Evolutionary conservation across 1,140 invertebrate genomes (phyloP).

Genomic region (Neodiprion virginianus): DNA sequence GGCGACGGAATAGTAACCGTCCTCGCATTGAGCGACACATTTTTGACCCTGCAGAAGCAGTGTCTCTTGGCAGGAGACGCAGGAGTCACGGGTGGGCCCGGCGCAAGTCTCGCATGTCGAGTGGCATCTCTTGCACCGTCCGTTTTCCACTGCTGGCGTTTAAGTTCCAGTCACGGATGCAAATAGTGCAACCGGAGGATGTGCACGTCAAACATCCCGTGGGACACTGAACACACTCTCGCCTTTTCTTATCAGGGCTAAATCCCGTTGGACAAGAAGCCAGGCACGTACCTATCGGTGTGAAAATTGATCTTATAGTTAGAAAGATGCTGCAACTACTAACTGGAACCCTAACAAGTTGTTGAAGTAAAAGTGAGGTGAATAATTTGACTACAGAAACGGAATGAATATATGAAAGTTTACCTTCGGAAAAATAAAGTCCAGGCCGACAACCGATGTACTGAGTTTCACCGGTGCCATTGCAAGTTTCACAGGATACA

Average conservation of each 20-base stretch:
- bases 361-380: not conserved
- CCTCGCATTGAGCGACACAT: conserved; percentile 77
- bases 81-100: conserved; percentile 71
- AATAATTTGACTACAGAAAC: not conserved
- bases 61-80: conserved; percentile 72
- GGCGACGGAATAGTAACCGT: conserved; percentile 68
- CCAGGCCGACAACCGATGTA: conserved; percentile 80
- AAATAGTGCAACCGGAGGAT: conserved; percentile 71
- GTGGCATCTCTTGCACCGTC: conserved; percentile 74
- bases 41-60: conserved; percentile 70
- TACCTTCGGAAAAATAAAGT: conserved; percentile 70
- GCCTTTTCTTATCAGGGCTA: conserved; percentile 76
- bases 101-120: conserved; percentile 76
- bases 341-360: not conserved
- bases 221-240: conserved; percentile 77
- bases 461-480: conserved; percentile 75
- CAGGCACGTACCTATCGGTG: conserved; percentile 54
- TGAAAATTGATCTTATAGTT: not conserved
- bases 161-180: conserved; percentile 73
- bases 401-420: conserved; percentile 21
- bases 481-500: conserved; percentile 81
- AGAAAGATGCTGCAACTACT: not conserved
- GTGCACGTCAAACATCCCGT: conserved; percentile 77
- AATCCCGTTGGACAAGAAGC: conserved; percentile 72
- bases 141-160: conserved; percentile 73